These are phyloP conservation scores for Prenolepis imparis DNA, from an alignment of 2,888 invertebrate species.

Conservation along the genomic window DNA sequence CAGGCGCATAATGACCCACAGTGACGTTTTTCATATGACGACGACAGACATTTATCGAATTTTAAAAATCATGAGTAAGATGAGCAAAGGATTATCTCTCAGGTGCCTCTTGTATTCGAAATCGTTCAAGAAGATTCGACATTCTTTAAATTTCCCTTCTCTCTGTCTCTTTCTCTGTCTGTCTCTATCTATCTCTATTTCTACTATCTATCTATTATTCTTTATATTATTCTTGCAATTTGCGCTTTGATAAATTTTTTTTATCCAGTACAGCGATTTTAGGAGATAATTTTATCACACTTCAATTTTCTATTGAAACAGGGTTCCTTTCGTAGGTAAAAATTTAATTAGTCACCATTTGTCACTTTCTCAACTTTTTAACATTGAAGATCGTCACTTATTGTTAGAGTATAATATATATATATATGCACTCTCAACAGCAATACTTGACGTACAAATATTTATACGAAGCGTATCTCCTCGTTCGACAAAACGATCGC, in stretches of 20 bases:
- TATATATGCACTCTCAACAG: background rate
- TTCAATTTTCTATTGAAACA: background rate
- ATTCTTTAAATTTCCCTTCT: slow-evolving; percentile 26
- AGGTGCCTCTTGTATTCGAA: slow-evolving; percentile 7
- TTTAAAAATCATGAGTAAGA: slow-evolving; percentile 18
- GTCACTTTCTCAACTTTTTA: background rate
- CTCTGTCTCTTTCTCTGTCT: background rate
- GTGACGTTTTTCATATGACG: background rate
- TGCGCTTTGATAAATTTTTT: background rate
- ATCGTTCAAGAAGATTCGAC: slow-evolving; percentile 9
- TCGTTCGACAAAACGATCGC: slow-evolving; percentile 13
- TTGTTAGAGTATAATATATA: background rate
- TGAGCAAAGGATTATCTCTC: slow-evolving; percentile 28
- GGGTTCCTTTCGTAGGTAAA: background rate
- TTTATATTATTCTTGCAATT: background rate
- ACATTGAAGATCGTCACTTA: background rate
- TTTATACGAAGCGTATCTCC: background rate
- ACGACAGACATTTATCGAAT: background rate
- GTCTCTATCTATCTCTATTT: too few relatives aligned
- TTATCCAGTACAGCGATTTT: background rate
- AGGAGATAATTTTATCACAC: background rate
- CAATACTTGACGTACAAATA: background rate
- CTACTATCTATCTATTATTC: background rate
- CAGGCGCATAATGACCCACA: background rate
- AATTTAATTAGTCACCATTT: background rate